Evolutionary conservation across 2,113 vertebrate genomes (phyloP).

Genomic region (Agelaius tricolor): DNA sequence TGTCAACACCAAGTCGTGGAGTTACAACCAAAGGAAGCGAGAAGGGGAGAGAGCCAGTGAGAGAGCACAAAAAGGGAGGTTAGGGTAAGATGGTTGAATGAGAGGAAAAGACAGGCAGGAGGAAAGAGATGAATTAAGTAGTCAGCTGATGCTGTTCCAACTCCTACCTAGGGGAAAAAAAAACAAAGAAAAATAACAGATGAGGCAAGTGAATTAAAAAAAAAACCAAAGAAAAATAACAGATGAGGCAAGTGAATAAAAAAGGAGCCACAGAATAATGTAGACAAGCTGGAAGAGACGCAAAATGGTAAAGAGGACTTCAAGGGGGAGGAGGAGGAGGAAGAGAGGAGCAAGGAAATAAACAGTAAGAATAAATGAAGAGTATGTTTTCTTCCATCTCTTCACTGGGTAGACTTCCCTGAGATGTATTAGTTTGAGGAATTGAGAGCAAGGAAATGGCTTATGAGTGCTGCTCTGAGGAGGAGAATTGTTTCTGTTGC

Average conservation of each 20-base stretch:
- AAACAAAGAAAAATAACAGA: not conserved
- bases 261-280: not conserved
- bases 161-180: not conserved
- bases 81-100: not conserved
- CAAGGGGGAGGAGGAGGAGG: not conserved
- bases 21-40: not conserved
- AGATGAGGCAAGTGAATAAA: not conserved
- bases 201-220: not conserved
- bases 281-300: not conserved
- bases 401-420: not conserved
- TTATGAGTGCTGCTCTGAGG: not conserved
- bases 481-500: not conserved
- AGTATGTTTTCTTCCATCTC: not conserved
- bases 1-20: not conserved
- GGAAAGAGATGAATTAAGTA: not conserved
- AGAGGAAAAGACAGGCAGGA: not conserved
- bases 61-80: not conserved
- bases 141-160: not conserved
- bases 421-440: not conserved
- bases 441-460: not conserved
- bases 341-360: not conserved
- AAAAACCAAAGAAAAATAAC: not conserved
- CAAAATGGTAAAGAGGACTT: not conserved
- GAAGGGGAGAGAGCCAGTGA: not conserved
- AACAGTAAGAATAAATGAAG: not conserved